Evolutionary conservation across 2,113 vertebrate species (phyloP).

Genomic region (Craseonycteris thonglongyai): DNA sequence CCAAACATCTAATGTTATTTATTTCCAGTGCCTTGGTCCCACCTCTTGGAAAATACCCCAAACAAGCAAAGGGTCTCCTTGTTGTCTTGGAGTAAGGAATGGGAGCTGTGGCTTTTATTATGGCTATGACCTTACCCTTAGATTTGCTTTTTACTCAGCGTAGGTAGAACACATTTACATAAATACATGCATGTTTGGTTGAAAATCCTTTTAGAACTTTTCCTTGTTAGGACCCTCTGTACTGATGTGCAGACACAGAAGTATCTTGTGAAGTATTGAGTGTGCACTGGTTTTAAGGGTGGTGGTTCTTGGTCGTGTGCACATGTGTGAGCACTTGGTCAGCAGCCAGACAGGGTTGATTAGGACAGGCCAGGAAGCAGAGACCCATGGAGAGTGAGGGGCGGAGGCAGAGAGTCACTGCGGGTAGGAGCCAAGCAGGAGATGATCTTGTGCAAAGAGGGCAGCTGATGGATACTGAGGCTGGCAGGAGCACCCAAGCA

Average conservation of each 20-base stretch:
- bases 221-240: not conserved
- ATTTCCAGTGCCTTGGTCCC: not conserved
- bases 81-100: not conserved
- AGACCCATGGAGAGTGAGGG: fast-evolving
- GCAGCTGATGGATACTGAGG: not conserved
- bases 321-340: not conserved
- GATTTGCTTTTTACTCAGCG: not conserved
- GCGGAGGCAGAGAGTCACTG: too few species aligned
- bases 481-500: not conserved
- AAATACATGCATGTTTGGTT: fast-evolving
- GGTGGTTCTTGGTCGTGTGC: not conserved
- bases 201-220: not conserved
- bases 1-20: not conserved
- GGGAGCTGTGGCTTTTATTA: not conserved
- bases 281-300: not conserved
- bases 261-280: not conserved
- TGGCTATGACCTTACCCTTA: not conserved
- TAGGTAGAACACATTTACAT: fast-evolving
- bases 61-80: not conserved
- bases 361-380: not conserved
- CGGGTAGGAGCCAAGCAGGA: not conserved
- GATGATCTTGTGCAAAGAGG: not conserved
- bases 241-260: not conserved
- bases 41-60: not conserved
- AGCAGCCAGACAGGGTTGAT: not conserved